These are phyloP conservation scores for Odontamblyopus lacepedii DNA, from an alignment of 2,797 vertebrate genomes.

Conservation along the genomic window DNA sequence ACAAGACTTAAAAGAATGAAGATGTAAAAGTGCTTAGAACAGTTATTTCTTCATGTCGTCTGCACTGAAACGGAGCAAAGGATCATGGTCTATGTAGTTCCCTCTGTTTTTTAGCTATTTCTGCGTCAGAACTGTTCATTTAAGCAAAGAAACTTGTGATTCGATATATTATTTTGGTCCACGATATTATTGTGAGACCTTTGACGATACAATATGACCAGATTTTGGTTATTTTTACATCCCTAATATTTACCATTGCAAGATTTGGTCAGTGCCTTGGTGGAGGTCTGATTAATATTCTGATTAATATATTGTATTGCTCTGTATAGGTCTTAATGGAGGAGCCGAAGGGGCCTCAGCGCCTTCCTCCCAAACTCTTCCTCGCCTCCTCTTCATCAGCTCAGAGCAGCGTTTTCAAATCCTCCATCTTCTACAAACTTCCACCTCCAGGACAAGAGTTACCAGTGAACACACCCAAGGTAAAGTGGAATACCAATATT, in stretches of 20 bases:
- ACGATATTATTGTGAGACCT: too few species aligned
- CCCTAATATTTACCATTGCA: not conserved
- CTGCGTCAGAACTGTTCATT: too few species aligned
- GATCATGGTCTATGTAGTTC: too few species aligned
- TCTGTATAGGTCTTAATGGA: not conserved
- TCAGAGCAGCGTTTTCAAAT: not conserved
- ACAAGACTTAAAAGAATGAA: too few species aligned
- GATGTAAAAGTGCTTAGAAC: too few species aligned
- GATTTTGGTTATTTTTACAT: too few species aligned
- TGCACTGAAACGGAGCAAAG: too few species aligned
- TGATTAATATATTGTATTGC: not conserved
- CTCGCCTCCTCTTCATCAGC: not conserved
- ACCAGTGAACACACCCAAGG: not conserved
- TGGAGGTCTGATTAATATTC: not conserved
- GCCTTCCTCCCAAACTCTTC: not conserved
- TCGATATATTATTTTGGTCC: too few species aligned
- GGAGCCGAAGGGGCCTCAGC: not conserved
- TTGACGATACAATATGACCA: too few species aligned
- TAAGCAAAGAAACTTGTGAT: too few species aligned
- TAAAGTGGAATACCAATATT: not conserved
- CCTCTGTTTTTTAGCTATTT: too few species aligned
- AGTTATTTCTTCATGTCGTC: too few species aligned
- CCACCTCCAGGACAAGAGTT: not conserved
- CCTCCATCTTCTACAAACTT: slow-evolving; percentile 20
- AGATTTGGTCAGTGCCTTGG: not conserved